Evolutionary conservation across 2,113 vertebrate genomes (phyloP).

Genomic region (Scartelaos histophorus): DNA sequence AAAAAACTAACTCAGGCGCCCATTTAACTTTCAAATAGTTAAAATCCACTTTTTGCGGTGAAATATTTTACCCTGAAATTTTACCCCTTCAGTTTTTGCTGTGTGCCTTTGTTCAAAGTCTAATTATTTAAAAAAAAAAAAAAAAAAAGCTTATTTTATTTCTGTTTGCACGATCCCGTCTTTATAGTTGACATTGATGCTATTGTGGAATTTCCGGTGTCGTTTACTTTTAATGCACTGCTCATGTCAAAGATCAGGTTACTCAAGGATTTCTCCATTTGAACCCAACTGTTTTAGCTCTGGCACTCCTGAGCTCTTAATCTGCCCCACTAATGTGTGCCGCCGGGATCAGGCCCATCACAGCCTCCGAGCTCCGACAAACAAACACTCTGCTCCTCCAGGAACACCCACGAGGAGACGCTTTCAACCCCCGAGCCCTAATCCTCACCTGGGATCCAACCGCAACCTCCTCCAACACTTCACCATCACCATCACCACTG

Average conservation of each 20-base stretch:
- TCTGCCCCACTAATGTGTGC: constrained; percentile 52
- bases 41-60: no score
- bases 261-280: neutral
- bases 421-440: constrained; percentile 66
- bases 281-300: constrained; percentile 30
- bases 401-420: constrained; percentile 70
- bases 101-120: no score
- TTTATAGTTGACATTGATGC: neutral
- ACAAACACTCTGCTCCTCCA: constrained; percentile 58
- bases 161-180: no score
- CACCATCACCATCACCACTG: no score
- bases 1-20: no score
- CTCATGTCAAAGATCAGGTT: neutral
- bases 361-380: constrained; percentile 64
- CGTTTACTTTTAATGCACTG: neutral
- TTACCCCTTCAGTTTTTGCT: no score
- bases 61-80: no score
- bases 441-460: constrained; percentile 27
- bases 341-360: constrained; percentile 50
- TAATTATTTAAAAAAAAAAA: no score
- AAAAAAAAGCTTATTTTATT: no score
- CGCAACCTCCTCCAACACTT: no score
- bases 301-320: constrained; percentile 38
- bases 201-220: neutral
- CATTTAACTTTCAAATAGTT: no score